phyloP scores from a whole-genome alignment of 2,888 invertebrate genomes.

The Drosophila kokeensis region DNA sequence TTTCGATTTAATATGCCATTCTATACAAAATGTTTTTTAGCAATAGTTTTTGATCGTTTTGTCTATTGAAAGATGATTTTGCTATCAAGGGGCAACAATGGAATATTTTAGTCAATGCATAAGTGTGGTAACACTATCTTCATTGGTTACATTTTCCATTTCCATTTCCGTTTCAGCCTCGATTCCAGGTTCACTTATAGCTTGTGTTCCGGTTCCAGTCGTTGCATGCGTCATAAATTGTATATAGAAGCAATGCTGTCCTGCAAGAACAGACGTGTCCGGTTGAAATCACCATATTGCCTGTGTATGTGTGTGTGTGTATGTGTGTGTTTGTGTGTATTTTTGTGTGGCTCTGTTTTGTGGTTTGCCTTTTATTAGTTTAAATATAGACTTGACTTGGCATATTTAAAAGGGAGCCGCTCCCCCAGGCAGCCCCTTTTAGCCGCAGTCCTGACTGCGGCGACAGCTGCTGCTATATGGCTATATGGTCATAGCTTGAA shows the following conservation, averaged over 20 bases:
- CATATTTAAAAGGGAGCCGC: conserved; percentile 49
- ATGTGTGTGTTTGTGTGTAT: conserved; percentile 6
- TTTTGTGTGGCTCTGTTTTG: conserved; percentile 28
- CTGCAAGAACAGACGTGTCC: conserved; percentile 45
- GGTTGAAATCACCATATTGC: conserved; percentile 45
- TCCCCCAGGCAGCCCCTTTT: conserved; percentile 1
- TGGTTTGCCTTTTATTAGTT: conserved; percentile 75
- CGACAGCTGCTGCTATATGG: conserved; percentile 16
- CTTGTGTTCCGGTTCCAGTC: conserved; percentile 24
- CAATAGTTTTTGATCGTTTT: too few species aligned
- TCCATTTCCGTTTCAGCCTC: not conserved
- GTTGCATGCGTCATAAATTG: conserved; percentile 56
- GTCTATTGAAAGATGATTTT: too few species aligned
- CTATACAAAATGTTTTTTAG: not conserved
- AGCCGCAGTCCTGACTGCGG: conserved; percentile 21
- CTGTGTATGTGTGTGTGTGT: conserved; percentile 15
- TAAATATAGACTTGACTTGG: conserved; percentile 75
- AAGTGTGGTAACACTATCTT: not conserved
- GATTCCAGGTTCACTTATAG: conserved; percentile 14
- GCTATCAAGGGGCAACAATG: not conserved
- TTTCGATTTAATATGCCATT: not conserved
- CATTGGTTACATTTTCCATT: conserved; percentile 7
- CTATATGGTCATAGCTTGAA: conserved; percentile 43
- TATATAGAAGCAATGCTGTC: conserved; percentile 35
- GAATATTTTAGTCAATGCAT: not conserved